These are phyloP conservation scores for Ctenomys sociabilis DNA, from an alignment of 2,113 vertebrate species.

Conservation along the genomic window DNA sequence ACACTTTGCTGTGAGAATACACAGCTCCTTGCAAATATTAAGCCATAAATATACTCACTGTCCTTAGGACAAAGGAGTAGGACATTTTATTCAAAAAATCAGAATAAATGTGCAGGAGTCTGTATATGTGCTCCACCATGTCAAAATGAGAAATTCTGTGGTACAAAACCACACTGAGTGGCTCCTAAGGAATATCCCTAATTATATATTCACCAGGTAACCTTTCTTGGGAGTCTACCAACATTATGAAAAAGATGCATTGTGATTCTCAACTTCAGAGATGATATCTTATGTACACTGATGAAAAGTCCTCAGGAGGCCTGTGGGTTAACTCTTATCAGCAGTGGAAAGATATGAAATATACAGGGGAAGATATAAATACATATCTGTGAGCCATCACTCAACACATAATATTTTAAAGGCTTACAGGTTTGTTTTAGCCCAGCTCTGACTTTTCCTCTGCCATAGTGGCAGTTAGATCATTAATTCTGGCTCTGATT, in stretches of 20 bases:
- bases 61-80: not conserved
- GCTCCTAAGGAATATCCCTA: constrained; percentile 5
- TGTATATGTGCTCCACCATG: not conserved
- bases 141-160: not conserved
- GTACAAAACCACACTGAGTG: not conserved
- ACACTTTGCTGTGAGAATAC: not conserved
- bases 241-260: constrained; percentile 57
- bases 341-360: constrained; percentile 62
- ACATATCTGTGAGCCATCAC: constrained; percentile 34
- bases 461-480: not conserved
- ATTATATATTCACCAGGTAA: constrained; percentile 30
- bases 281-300: not conserved
- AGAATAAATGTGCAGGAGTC: not conserved
- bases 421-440: constrained; percentile 51
- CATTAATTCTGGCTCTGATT: constrained; percentile 43
- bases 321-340: constrained; percentile 61
- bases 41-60: constrained; percentile 25
- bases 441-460: not conserved
- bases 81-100: constrained; percentile 20
- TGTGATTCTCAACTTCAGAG: not conserved
- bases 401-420: constrained; percentile 24
- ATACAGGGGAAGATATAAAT: constrained; percentile 71
- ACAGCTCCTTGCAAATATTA: constrained; percentile 36
- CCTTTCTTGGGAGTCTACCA: constrained; percentile 40
- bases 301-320: not conserved